phyloP scores from a whole-genome alignment of 1,140 invertebrate species.

The Rhopalosiphum maidis region DNA sequence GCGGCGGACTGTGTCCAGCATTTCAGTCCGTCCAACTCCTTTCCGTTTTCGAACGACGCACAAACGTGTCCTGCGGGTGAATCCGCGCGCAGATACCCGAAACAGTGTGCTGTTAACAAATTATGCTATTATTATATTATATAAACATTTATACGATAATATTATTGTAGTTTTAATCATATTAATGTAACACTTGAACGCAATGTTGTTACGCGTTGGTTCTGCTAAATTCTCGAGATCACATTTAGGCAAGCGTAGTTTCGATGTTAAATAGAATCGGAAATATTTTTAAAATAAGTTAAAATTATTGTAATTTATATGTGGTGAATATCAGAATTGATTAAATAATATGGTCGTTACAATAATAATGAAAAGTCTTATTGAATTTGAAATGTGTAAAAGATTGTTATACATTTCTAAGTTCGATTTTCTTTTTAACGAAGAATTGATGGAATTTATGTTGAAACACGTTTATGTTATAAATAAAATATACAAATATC shows the following conservation, averaged over 20 bases:
- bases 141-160: neutral
- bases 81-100: neutral
- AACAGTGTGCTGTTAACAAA: neutral
- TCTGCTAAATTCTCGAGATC: neutral
- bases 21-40: slow-evolving; percentile 70
- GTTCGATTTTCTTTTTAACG: neutral
- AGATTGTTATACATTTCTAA: neutral
- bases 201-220: neutral
- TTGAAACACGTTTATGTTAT: neutral
- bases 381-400: neutral
- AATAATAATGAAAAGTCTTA: neutral
- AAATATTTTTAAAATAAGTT: neutral
- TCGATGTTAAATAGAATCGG: neutral
- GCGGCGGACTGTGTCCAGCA: slow-evolving; percentile 68
- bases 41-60: slow-evolving; percentile 62
- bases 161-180: neutral
- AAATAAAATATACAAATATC: neutral
- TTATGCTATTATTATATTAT: neutral
- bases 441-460: neutral
- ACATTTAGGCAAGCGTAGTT: accelerated
- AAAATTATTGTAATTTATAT: neutral
- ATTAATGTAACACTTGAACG: too few species aligned
- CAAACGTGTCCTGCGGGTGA: neutral
- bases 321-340: too few species aligned
- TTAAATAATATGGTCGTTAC: too few species aligned